Conservation (phyloP, 2,888 invertebrate genomes). For the Melipona bicolor region DNA sequence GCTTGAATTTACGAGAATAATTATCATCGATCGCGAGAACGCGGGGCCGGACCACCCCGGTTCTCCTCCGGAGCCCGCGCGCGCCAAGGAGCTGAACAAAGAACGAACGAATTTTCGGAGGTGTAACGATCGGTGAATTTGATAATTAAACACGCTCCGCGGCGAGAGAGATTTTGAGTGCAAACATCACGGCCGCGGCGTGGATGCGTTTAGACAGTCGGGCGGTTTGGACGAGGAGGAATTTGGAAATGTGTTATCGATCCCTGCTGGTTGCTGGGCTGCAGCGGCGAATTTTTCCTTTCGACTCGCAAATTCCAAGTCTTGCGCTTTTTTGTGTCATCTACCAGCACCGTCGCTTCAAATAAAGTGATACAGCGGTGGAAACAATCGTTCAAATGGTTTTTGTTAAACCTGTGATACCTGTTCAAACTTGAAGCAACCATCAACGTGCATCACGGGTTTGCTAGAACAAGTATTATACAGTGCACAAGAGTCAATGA, state of each 20-base stretch:
- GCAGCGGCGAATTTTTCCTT: no score
- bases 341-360: no score
- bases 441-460: no score
- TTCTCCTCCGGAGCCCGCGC: background rate
- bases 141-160: conserved; percentile 3
- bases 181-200: background rate
- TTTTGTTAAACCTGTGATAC: no score
- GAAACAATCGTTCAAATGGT: no score
- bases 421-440: no score
- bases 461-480: no score
- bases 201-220: background rate
- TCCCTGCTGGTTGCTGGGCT: no score
- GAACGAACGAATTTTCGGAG: conserved; percentile 8
- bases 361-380: no score
- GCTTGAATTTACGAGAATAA: conserved; percentile 73
- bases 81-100: conserved; percentile 23
- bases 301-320: no score
- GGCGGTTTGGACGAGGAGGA: background rate
- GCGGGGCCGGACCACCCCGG: conserved; percentile 24
- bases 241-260: background rate
- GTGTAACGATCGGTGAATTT: conserved; percentile 9
- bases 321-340: no score
- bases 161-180: background rate
- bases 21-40: conserved; percentile 72
- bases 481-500: no score